Evolutionary conservation across 2,113 vertebrate species (phyloP).

Genomic region (Emydocephalus ijimae): DNA sequence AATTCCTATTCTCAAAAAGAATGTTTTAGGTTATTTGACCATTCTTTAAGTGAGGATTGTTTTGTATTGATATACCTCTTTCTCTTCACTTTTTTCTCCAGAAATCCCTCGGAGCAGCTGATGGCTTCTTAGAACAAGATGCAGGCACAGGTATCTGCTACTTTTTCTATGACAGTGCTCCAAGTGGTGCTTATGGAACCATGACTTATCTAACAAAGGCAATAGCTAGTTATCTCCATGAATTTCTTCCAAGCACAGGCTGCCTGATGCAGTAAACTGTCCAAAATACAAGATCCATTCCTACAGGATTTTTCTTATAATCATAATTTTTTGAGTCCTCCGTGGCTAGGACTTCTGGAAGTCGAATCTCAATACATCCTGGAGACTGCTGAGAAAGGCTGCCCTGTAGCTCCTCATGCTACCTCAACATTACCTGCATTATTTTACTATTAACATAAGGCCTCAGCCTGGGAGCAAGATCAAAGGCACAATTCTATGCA

Average conservation of each 20-base stretch:
- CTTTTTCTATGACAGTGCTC: slow-evolving; percentile 95
- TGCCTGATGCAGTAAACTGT: slow-evolving; percentile 83
- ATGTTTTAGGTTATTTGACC: fast-evolving
- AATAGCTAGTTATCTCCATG: slow-evolving; percentile 82
- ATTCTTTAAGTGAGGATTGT: background rate
- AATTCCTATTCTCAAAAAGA: background rate
- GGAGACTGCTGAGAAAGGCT: background rate
- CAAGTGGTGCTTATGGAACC: slow-evolving; percentile 92
- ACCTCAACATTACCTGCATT: background rate
- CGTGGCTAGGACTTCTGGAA: background rate
- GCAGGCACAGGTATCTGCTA: slow-evolving; percentile 89
- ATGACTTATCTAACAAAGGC: slow-evolving; percentile 98
- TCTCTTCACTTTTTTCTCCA: slow-evolving; percentile 61
- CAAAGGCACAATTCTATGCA: background rate
- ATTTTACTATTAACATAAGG: background rate
- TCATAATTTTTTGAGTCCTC: background rate
- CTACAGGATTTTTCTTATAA: background rate
- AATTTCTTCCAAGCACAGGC: slow-evolving; percentile 87
- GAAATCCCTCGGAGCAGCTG: slow-evolving; percentile 80
- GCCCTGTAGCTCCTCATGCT: background rate
- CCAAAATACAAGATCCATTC: fast-evolving
- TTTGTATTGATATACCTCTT: fast-evolving
- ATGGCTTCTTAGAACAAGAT: slow-evolving; percentile 88
- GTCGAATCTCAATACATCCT: background rate
- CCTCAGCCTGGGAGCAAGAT: background rate